A percentile compares a stretch with the other conserved stretches of the same genome.
These are phyloP conservation scores for Arge pagana DNA, from an alignment of 2,888 invertebrate species.

Conservation along the genomic window DNA sequence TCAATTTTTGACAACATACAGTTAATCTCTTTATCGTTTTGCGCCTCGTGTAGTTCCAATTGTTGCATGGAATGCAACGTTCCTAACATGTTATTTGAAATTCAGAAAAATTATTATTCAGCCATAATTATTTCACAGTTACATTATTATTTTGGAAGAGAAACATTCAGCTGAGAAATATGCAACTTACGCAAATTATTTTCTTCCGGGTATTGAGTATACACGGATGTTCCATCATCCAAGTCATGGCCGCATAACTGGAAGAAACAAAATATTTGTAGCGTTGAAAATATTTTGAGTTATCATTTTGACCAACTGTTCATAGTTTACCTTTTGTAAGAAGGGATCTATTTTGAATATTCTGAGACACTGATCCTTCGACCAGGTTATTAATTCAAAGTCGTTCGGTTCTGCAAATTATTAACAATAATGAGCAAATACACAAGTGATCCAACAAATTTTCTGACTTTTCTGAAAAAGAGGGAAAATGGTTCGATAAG, in stretches of 20 bases:
- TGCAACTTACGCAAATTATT: slow-evolving; percentile 46
- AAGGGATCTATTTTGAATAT: slow-evolving; percentile 89
- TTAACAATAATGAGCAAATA: slow-evolving; percentile 15
- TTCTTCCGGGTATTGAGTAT: slow-evolving; percentile 52
- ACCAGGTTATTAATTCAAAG: slow-evolving; percentile 92
- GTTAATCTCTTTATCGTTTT: slow-evolving; percentile 47
- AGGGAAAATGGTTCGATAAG: too few species aligned
- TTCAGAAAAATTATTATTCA: background rate
- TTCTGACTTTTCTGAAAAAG: too few species aligned
- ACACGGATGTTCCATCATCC: slow-evolving; percentile 55
- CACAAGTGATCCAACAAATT: too few species aligned
- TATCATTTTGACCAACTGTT: slow-evolving; percentile 12
- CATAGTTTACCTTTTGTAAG: slow-evolving; percentile 68
- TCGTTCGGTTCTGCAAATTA: slow-evolving; percentile 63
- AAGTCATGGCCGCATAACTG: slow-evolving; percentile 74
- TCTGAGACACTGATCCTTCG: slow-evolving; percentile 88
- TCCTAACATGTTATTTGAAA: slow-evolving; percentile 33
- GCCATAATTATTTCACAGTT: background rate
- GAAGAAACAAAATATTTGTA: slow-evolving; percentile 26
- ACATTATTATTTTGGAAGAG: background rate
- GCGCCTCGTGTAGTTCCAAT: slow-evolving; percentile 46
- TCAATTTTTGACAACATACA: slow-evolving; percentile 44
- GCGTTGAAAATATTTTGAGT: slow-evolving; percentile 17
- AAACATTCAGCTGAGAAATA: slow-evolving; percentile 1
- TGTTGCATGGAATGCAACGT: slow-evolving; percentile 52